Evolutionary conservation across 1,140 invertebrate genomes (phyloP).

Genomic region (Ylistrum balloti): DNA sequence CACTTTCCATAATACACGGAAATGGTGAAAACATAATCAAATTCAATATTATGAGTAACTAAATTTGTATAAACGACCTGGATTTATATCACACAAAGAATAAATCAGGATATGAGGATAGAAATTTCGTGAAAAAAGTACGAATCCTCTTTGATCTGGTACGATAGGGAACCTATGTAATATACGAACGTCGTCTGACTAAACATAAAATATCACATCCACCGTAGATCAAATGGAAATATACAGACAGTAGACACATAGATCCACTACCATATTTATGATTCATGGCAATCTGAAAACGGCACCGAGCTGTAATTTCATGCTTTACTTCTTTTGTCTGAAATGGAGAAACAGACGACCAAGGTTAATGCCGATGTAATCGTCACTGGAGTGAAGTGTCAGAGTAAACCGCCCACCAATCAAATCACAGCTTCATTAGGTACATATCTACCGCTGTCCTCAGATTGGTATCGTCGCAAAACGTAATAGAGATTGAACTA

Average conservation of each 20-base stretch:
- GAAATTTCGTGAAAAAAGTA: too few relatives aligned
- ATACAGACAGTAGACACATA: not conserved
- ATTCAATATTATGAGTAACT: too few relatives aligned
- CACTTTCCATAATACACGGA: too few relatives aligned
- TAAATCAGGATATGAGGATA: too few relatives aligned
- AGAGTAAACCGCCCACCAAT: slow-evolving; percentile 24
- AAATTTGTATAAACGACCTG: too few relatives aligned
- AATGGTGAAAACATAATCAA: too few relatives aligned
- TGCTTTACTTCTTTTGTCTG: not conserved
- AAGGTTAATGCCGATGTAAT: slow-evolving; percentile 11
- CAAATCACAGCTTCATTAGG: slow-evolving; percentile 38
- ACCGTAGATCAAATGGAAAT: too few relatives aligned
- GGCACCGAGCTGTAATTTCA: not conserved
- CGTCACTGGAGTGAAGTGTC: not conserved
- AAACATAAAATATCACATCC: too few relatives aligned
- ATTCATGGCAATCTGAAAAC: not conserved
- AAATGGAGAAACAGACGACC: not conserved
- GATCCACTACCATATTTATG: not conserved
- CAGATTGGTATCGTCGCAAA: not conserved
- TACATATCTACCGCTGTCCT: not conserved
- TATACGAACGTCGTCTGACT: too few relatives aligned
- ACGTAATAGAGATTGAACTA: not conserved
- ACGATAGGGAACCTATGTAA: too few relatives aligned
- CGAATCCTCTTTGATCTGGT: too few relatives aligned
- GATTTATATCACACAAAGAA: too few relatives aligned